Conservation (phyloP, 2,888 invertebrate genomes). For the Colostygia pectinataria region DNA sequence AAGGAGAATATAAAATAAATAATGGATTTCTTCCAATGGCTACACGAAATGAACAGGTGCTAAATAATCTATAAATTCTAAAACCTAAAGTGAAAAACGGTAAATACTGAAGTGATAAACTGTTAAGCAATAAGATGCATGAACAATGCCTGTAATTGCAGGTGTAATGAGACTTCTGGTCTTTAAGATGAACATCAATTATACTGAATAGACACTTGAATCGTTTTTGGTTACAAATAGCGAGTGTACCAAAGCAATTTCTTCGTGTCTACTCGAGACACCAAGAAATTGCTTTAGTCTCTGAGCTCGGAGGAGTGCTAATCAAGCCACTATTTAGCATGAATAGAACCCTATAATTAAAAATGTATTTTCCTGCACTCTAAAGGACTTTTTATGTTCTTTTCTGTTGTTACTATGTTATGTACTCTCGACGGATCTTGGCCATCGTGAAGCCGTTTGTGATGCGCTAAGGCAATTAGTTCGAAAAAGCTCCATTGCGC, state of each 20-base stretch:
- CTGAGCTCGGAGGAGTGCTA: background rate
- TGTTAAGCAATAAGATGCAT: conserved; percentile 14
- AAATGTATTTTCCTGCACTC: no score
- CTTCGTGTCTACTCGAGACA: background rate
- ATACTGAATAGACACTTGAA: conserved; percentile 8
- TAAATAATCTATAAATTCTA: conserved; percentile 12
- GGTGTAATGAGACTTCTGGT: conserved; percentile 18
- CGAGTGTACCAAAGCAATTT: background rate
- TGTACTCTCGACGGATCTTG: no score
- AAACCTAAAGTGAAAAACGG: conserved; percentile 16
- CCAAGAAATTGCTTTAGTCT: background rate
- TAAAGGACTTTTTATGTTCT: no score
- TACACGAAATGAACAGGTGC: conserved; percentile 12
- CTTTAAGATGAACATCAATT: conserved; percentile 13
- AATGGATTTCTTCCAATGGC: conserved; percentile 20
- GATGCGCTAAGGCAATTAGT: no score
- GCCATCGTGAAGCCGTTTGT: no score
- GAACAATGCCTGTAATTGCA: conserved; percentile 20
- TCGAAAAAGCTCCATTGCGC: no score
- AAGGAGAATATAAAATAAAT: conserved; percentile 24
- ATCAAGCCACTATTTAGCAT: background rate
- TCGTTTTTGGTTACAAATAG: background rate
- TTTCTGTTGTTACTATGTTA: no score
- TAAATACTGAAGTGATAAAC: no score
- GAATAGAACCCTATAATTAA: no score